Conservation (phyloP, 2,113 vertebrate species). For the Prietella phreatophila region DNA sequence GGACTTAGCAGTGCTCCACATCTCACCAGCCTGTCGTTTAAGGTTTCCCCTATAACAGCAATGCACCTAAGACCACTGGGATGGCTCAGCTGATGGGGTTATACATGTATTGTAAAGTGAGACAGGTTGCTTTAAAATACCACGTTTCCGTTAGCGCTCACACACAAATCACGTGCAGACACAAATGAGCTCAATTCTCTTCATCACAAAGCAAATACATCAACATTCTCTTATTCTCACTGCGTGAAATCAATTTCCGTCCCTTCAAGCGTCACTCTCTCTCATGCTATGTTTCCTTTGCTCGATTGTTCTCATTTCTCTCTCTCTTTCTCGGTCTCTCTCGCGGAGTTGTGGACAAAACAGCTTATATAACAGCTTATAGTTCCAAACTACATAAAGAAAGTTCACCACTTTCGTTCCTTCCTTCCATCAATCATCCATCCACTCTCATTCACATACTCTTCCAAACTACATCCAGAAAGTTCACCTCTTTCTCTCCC, state of each 20-base stretch:
- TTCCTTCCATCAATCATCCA: neutral
- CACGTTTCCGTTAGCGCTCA: neutral
- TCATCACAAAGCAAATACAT: conserved; percentile 16
- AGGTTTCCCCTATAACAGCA: neutral
- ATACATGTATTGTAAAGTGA: neutral
- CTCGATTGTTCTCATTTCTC: neutral
- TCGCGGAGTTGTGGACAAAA: neutral
- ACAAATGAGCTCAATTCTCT: conserved; percentile 23
- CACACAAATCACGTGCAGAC: conserved; percentile 5
- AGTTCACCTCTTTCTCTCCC: neutral
- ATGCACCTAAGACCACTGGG: neutral
- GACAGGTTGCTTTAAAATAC: neutral
- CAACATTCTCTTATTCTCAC: conserved; percentile 25
- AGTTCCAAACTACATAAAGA: neutral
- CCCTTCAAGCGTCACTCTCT: conserved; percentile 14
- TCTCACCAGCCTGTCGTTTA: neutral
- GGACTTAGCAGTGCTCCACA: neutral
- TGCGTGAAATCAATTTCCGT: conserved; percentile 26
- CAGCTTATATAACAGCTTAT: too few species aligned
- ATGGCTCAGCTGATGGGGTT: neutral
- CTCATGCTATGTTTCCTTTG: neutral
- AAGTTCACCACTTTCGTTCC: neutral
- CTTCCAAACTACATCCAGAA: neutral
- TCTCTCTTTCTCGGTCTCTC: neutral
- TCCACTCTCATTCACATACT: neutral